Evolutionary conservation across 2,888 invertebrate genomes (phyloP), one percentile per base, ranked within the genome.

Genomic region (Drosophila aldrichi): DNA sequence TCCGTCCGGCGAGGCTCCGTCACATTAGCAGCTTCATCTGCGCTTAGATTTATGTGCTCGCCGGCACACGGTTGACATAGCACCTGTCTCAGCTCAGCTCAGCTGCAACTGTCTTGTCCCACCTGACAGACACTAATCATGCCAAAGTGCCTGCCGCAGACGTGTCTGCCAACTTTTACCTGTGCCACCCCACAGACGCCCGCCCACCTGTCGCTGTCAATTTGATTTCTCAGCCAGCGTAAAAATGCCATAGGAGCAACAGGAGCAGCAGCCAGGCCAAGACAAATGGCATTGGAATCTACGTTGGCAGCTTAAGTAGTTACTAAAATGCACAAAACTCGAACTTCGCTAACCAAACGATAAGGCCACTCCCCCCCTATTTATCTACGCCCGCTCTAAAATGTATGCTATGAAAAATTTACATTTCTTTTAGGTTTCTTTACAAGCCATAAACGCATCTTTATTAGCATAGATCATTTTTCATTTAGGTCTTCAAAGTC

Each of bases 151-250:
- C 62, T 56, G 77, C 51, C 48, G 48, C 59, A 71, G 79, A 79
- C 82, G 65, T 71, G 79, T 79, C 82, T 78, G 65, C 38, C 49
- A 51, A 67, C 57, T 61, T 59, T 67, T 58, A 38, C 29, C 54
- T 40, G 44, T 8, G 7, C 25, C 32, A 6, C 20, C 16, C 34
- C 7, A 1, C 29, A 3, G 25, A 25, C 29, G 8, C 29, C 29
- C 8, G 49, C 69, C 70, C 82, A 79, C 79, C 76, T 77, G 89
- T 88, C 89, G 61, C 73, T 81, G 81, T 88, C 82, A 86, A 83
- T 88, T 88, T 73, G 80, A 79, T 81, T 87, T 81, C 44, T 38
- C 64, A 54, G 63, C 57, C 29, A 59, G 51, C 67, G 25, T 14
- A 68, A 70, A 78, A 70, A 66, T 69, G 52, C 52, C 36, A 16